Base-by-base conservation (phyloP, 2,888 invertebrate species). In the Drosophila prostipennis region DNA sequence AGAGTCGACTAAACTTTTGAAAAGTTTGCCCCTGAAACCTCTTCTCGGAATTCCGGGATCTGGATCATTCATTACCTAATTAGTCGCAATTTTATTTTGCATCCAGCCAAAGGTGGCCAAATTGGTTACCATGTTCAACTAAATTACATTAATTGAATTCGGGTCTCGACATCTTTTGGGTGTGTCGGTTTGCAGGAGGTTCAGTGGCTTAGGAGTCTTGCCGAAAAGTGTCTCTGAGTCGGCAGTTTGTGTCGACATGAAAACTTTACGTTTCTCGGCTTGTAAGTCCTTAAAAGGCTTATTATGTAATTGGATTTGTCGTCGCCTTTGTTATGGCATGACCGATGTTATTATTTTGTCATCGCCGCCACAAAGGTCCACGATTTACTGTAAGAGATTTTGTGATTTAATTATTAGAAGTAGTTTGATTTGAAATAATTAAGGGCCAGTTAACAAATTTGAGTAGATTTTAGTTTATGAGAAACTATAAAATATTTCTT, bases 101-200 rank as follows among this genome's bases (percentile, higher is more conserved):
- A 39, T 23, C 16, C 72, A 72, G 56, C 48, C 72, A 49, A 74
- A 81, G 72, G 86, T 83, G 78, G 43, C 49, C 74, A 77, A 77
- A 79, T 77, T 71, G 76, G 73, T 72, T 65, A 37, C 49, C 43
- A 32, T 67, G 68, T 48, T 69, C 32, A 59, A 29, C 52, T 58
- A 67, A 80, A 80, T 76, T 76, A 80, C 73, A 72, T 80, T 78
- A 79, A 78, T 80, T 80, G 72, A 79, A 80, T 78, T 80, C 43
- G 23, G 53, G 52, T 13, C 32, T 14, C 36, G 36, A 36, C 51
- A 65, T 39, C 43, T 37, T 52, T 65, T 52, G 7, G 59, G 60
- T 36, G 60, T 36, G 34, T 32, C 19, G 16, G 11, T 45, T 64
- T 61, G 34, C 51, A 5, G 39, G 37, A 23, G 29, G 19, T 36